Percentiles rank a stretch among this genome's conserved stretches.
Conservation (phyloP, 2,113 vertebrate genomes). For the Sander lucioperca region DNA sequence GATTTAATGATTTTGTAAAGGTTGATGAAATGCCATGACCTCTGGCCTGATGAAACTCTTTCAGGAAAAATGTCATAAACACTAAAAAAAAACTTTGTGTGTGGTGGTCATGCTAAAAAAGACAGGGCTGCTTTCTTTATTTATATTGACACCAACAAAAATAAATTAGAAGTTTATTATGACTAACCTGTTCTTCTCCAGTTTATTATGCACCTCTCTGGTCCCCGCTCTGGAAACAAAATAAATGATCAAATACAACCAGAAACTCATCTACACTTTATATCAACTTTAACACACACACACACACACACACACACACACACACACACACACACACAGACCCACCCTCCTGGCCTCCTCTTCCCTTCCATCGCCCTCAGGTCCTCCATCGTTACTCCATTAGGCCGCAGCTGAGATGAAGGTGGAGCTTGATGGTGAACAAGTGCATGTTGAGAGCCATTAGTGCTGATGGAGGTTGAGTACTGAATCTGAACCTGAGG, state of each 20-base stretch:
- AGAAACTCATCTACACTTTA: background rate
- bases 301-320: constrained; percentile 13
- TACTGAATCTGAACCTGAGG: constrained; percentile 85
- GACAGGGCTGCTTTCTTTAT: background rate
- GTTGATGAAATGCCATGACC: constrained; percentile 7
- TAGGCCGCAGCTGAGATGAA: constrained; percentile 80
- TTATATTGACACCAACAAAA: background rate
- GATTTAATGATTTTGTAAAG: background rate
- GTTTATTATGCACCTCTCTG: constrained; percentile 99
- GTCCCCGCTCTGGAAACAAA: constrained; percentile 92
- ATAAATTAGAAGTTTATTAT: constrained; percentile 16
- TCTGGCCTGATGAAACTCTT: constrained; percentile 1
- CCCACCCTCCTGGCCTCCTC: constrained; percentile 97
- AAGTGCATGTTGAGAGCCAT: constrained; percentile 88
- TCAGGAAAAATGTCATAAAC: background rate
- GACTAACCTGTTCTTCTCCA: constrained; percentile 99
- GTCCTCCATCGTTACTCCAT: constrained; percentile 88
- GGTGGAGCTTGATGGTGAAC: constrained; percentile 83
- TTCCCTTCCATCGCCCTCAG: constrained; percentile 91
- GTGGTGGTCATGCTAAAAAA: background rate
- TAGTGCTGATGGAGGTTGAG: constrained; percentile 86
- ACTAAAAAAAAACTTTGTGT: background rate
- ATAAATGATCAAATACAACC: constrained; percentile 30
- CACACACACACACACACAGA: constrained; percentile 68
- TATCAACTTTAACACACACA: constrained; percentile 1